Evolutionary conservation across 2,113 vertebrate species (phyloP).

Genomic region (Piliocolobus tephrosceles): DNA sequence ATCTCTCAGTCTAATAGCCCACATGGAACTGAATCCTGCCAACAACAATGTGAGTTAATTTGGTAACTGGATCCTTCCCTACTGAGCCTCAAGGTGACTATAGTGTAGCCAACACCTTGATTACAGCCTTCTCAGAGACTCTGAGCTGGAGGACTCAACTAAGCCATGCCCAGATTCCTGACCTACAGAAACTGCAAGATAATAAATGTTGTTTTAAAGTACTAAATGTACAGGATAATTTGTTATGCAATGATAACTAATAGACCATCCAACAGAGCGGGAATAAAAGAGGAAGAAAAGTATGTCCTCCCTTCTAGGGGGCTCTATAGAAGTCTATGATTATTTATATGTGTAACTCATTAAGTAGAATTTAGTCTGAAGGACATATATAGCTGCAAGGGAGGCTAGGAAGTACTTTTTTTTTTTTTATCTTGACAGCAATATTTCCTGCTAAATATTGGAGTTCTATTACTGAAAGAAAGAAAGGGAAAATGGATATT

Average conservation of each 20-base stretch:
- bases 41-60: too few species aligned
- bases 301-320: not conserved
- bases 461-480: not conserved
- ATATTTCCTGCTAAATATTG: not conserved
- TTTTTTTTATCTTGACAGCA: not conserved
- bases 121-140: not conserved
- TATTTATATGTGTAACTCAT: not conserved
- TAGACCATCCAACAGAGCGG: not conserved
- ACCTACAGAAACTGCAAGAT: not conserved
- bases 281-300: not conserved
- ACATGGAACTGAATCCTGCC: not conserved
- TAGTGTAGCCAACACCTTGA: not conserved
- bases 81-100: not conserved
- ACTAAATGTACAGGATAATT: not conserved
- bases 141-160: not conserved
- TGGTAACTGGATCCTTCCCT: not conserved
- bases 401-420: not conserved
- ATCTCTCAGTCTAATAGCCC: not conserved
- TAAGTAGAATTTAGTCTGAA: not conserved
- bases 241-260: not conserved
- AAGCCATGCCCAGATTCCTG: not conserved
- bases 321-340: not conserved
- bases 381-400: not conserved
- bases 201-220: not conserved
- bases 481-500: not conserved